Evolutionary conservation across 1,140 invertebrate species (phyloP).

Genomic region (Vanessa atalanta): DNA sequence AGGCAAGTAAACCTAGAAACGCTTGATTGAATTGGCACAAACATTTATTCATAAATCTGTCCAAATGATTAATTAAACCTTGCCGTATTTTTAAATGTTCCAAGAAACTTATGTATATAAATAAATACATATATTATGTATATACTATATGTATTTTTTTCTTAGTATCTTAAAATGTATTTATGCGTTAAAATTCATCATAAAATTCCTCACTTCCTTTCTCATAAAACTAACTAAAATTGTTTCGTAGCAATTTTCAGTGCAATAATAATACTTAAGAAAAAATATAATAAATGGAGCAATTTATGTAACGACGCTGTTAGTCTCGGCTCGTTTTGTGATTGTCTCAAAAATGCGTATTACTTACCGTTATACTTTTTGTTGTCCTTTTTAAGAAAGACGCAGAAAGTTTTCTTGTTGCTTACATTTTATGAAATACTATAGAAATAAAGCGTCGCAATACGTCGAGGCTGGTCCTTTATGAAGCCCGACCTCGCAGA

Average conservation of each 20-base stretch:
- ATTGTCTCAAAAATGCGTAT: slow-evolving; percentile 32
- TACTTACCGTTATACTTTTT: slow-evolving; percentile 37
- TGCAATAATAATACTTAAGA: slow-evolving; percentile 22
- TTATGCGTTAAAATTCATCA: background rate
- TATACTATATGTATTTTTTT: background rate
- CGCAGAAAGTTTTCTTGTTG: slow-evolving; percentile 43
- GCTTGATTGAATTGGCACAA: background rate
- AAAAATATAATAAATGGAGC: slow-evolving; percentile 41
- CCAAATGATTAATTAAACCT: background rate
- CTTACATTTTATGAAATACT: slow-evolving; percentile 39
- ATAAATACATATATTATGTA: no score
- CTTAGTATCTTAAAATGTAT: background rate
- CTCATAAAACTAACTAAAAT: slow-evolving; percentile 21
- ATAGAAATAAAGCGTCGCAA: slow-evolving; percentile 57
- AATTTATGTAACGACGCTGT: slow-evolving; percentile 38
- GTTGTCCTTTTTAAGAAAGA: slow-evolving; percentile 42
- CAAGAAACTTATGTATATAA: no score
- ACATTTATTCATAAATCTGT: background rate
- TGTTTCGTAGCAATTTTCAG: slow-evolving; percentile 22
- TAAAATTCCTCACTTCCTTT: background rate
- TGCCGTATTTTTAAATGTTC: background rate
- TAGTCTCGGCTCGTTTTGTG: slow-evolving; percentile 25
- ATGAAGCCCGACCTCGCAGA: slow-evolving; percentile 33
- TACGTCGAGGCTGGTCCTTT: slow-evolving; percentile 60
- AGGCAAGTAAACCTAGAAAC: background rate